These are phyloP conservation scores for Tachina fera DNA, from an alignment of 2,888 invertebrate species.

Conservation along the genomic window DNA sequence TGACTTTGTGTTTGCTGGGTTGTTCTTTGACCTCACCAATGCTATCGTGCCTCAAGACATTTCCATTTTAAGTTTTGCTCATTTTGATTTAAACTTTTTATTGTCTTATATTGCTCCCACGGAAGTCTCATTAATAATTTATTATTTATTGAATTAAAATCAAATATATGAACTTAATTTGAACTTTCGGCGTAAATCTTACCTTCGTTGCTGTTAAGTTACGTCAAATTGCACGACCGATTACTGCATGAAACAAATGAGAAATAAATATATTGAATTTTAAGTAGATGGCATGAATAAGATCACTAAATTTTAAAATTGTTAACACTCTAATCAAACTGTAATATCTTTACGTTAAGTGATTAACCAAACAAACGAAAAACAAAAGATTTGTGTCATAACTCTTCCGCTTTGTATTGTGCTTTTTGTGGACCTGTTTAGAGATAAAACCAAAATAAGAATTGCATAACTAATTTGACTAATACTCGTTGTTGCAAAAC, in stretches of 20 bases:
- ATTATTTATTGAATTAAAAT: too few species aligned
- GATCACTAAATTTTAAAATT: not conserved
- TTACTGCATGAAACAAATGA: not conserved
- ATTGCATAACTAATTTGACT: constrained; percentile 36
- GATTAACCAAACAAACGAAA: not conserved
- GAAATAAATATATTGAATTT: not conserved
- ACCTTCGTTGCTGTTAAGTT: not conserved
- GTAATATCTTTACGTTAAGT: not conserved
- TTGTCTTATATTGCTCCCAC: too few species aligned
- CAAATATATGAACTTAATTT: too few species aligned
- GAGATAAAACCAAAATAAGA: constrained; percentile 2
- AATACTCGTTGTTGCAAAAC: constrained; percentile 2
- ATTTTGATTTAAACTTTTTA: too few species aligned
- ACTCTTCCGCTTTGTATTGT: constrained; percentile 5
- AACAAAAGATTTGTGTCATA: not conserved
- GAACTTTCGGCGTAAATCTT: not conserved
- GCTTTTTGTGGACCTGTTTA: constrained; percentile 5
- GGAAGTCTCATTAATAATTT: too few species aligned
- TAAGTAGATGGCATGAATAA: not conserved
- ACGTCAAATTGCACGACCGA: not conserved
- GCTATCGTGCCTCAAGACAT: too few species aligned
- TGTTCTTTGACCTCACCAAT: too few species aligned
- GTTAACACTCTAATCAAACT: not conserved
- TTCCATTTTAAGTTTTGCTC: too few species aligned
- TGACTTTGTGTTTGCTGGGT: too few species aligned